These are phyloP conservation scores for Apoderus coryli DNA, from an alignment of 2,888 invertebrate species.

Conservation along the genomic window DNA sequence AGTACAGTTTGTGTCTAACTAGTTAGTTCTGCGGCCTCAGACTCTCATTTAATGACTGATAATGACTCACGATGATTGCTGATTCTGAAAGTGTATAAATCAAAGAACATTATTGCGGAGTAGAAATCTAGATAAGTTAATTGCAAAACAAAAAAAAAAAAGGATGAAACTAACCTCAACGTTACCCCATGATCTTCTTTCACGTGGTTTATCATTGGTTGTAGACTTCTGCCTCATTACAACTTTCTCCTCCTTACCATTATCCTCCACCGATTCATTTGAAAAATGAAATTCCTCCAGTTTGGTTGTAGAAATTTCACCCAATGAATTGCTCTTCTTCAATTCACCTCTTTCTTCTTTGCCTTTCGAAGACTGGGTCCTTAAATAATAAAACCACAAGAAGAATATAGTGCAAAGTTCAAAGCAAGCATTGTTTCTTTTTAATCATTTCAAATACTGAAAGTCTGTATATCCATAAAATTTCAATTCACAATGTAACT, in stretches of 20 bases:
- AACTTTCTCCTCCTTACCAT: conserved; percentile 22
- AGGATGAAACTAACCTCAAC: conserved; percentile 27
- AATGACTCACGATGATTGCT: too few relatives aligned
- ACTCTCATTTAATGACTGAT: too few relatives aligned
- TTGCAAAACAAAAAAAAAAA: too few relatives aligned
- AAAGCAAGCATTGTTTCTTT: conserved; percentile 13
- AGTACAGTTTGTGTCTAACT: too few relatives aligned
- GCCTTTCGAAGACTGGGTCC: too few relatives aligned
- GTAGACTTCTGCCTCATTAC: conserved; percentile 23
- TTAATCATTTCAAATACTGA: too few relatives aligned
- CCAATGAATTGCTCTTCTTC: conserved; percentile 40
- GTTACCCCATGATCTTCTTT: conserved; percentile 28
- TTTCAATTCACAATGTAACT: conserved; percentile 1
- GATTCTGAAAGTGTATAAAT: too few relatives aligned
- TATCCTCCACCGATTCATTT: conserved; percentile 27
- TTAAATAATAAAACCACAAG: not conserved
- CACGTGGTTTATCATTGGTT: conserved; percentile 24
- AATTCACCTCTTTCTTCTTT: conserved; percentile 27
- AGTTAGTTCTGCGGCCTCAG: too few relatives aligned
- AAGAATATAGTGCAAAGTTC: conserved; percentile 11
- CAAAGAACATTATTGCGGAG: too few relatives aligned
- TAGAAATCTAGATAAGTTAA: too few relatives aligned
- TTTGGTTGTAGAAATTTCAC: conserved; percentile 59
- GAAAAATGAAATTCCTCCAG: conserved; percentile 13
- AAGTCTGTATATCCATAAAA: too few relatives aligned